Evolutionary conservation across 2,113 vertebrate species (phyloP).

Genomic region (Sylvietta virens): DNA sequence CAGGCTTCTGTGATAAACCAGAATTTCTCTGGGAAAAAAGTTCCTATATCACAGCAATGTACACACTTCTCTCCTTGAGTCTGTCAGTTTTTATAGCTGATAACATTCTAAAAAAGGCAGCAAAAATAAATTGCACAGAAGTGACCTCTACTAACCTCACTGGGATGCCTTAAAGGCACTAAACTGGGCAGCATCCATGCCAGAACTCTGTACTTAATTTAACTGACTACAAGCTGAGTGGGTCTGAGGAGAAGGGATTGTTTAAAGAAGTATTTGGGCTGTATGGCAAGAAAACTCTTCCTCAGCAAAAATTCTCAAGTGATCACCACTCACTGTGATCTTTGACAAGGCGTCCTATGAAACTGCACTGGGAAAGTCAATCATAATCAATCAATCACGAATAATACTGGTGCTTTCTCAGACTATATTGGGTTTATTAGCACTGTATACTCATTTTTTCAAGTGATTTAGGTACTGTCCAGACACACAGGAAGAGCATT

Average conservation of each 20-base stretch:
- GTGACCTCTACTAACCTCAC: background rate
- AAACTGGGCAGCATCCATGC: slow-evolving; percentile 13
- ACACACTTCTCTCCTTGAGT: slow-evolving; percentile 10
- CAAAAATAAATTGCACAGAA: slow-evolving; percentile 29
- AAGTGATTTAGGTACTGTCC: background rate
- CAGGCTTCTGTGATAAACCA: slow-evolving; percentile 51
- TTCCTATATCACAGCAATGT: background rate
- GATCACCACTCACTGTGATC: background rate
- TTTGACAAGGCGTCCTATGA: background rate
- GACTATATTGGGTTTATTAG: background rate
- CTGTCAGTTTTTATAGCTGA: background rate
- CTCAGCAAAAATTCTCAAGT: background rate
- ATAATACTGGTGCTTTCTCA: background rate
- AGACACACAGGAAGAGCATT: background rate
- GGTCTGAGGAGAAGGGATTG: background rate
- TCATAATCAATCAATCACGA: background rate
- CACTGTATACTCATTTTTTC: background rate
- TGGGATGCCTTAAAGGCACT: slow-evolving; percentile 67
- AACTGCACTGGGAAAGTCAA: background rate
- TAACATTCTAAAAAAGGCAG: background rate
- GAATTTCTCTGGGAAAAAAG: slow-evolving; percentile 44
- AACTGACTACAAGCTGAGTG: background rate
- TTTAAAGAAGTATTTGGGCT: background rate
- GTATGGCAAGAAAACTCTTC: background rate
- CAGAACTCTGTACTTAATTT: background rate